Evolutionary conservation across 2,888 invertebrate species (phyloP), one percentile per base, ranked within the genome.

Genomic region (Alcis repandata): DNA sequence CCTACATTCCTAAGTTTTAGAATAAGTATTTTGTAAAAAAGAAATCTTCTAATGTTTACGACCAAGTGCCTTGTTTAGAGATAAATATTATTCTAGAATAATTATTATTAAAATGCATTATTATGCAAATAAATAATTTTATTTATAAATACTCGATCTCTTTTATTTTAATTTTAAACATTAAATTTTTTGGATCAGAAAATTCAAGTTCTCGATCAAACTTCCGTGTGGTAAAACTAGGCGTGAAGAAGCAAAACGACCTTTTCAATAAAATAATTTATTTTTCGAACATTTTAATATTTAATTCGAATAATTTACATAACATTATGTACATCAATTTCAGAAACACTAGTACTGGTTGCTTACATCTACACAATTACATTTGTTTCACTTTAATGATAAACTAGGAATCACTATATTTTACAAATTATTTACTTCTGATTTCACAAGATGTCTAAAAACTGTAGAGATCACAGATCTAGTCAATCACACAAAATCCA

Each of bases 1-100:
- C 17, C 13, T 60, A 61, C 60, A 61, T 64, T 64, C 64, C 64
- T 64, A 59, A 53, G 53, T 43, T 64, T 48, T 63, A 58, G 59
- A 56, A 38, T 64, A 56, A 64, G 54, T 43, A 27, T 56, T 53
- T 54, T 27, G 57, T 63, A 33, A 22, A 64, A 59, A 46, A 33
- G 22, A 32, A 57, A 36, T 59, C 38, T 19, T 53, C 52, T 22
- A 64, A 15, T 52, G 22, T 49, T 54, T 43, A 45, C 54, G 46
- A 61, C 20, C 19, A 61, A 52, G 65, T 66, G 65, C 65, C 65
- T 66, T 66, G 40, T 32, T 56, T 51, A 56, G 40, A 22, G 10
- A 46, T 45, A 54, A 40, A 19, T 43, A 27, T 36, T 46, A 48
- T 54, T 49, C 27, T 65, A 51, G 56, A 27, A 48, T 53, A 45